phyloP scores from a whole-genome alignment of 1,140 invertebrate species.

The Antheraea mylitta region DNA sequence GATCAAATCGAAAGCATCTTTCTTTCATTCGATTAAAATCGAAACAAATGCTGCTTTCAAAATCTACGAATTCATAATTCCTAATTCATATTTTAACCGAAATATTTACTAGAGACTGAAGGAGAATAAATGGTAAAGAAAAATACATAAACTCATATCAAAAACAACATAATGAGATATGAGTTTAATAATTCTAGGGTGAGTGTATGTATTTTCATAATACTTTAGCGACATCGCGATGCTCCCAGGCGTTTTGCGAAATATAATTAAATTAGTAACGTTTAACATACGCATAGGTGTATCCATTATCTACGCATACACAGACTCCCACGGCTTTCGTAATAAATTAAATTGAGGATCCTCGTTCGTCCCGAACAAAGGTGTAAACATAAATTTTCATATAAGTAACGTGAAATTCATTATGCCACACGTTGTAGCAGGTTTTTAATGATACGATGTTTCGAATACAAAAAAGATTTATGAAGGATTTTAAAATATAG shows the following conservation, averaged over 20 bases:
- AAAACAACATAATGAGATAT: background rate
- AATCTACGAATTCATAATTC: too few relatives aligned
- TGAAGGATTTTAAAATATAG: too few relatives aligned
- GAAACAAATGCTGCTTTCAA: too few relatives aligned
- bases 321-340: conserved; percentile 2
- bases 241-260: conserved; percentile 1
- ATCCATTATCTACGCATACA: conserved; percentile 2
- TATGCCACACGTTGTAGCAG: background rate
- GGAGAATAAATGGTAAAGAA: background rate
- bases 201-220: background rate
- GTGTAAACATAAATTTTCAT: conserved; percentile 3
- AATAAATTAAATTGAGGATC: conserved; percentile 16
- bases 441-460: background rate
- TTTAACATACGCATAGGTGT: conserved; percentile 2
- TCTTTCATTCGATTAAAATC: too few relatives aligned
- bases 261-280: conserved; percentile 2
- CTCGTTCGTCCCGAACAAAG: background rate
- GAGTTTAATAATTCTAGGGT: background rate
- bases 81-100: too few relatives aligned
- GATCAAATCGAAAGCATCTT: too few relatives aligned
- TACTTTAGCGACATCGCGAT: background rate
- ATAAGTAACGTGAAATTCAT: background rate
- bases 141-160: background rate
- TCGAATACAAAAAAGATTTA: background rate
- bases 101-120: too few relatives aligned